Percentiles rank a stretch among this genome's conserved stretches.
Evolutionary conservation across 2,113 vertebrate species (phyloP).

Genomic region (Tachycineta bicolor): DNA sequence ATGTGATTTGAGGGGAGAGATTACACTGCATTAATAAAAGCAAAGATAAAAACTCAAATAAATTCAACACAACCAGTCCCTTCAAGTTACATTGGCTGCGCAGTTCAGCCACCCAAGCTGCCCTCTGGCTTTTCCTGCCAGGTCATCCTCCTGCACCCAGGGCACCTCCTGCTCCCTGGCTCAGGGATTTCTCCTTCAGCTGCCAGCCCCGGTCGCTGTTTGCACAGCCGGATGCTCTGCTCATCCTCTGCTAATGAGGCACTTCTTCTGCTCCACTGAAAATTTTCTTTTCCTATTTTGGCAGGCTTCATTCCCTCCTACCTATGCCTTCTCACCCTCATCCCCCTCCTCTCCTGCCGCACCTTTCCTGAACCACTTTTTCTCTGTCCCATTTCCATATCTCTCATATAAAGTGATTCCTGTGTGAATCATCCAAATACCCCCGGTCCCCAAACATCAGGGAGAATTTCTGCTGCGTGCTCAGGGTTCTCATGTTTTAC

Average conservation of each 20-base stretch:
- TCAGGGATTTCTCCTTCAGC: not conserved
- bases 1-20: not conserved
- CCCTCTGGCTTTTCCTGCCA: not conserved
- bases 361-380: not conserved
- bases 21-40: not conserved
- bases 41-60: not conserved
- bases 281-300: not conserved
- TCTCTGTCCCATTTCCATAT: not conserved
- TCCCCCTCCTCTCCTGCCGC: not conserved
- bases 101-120: not conserved
- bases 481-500: not conserved
- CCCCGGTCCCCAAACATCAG: not conserved
- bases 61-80: not conserved
- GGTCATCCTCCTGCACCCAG: accelerated
- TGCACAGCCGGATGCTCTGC: not conserved
- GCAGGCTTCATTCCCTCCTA: not conserved
- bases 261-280: conserved; percentile 2
- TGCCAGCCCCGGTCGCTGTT: not conserved
- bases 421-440: not conserved
- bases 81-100: not conserved
- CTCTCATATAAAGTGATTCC: accelerated
- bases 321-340: not conserved
- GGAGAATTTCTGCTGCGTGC: not conserved
- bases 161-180: not conserved
- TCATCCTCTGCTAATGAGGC: not conserved